These are phyloP conservation scores for Cottoperca gobio DNA, from an alignment of 2,797 vertebrate species.

Conservation along the genomic window DNA sequence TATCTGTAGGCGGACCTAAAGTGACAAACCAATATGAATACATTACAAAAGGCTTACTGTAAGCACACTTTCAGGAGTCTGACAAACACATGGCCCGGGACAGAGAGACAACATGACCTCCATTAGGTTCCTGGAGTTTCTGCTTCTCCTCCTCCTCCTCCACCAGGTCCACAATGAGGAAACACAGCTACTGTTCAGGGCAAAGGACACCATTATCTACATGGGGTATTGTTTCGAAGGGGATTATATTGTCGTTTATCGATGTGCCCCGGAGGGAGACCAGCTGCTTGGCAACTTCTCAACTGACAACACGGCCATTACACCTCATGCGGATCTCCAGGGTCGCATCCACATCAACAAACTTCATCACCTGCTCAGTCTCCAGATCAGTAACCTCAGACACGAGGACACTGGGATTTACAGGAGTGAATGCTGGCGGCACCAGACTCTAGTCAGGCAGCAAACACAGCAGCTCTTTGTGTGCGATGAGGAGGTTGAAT, in stretches of 20 bases:
- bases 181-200: conserved; percentile 59
- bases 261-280: conserved; percentile 53
- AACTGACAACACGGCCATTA: background rate
- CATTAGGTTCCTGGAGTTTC: conserved; percentile 33
- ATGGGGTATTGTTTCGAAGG: conserved; percentile 81
- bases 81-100: conserved; percentile 35
- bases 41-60: conserved; percentile 22
- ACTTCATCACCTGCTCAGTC: conserved; percentile 49
- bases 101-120: conserved; percentile 68
- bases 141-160: conserved; percentile 71
- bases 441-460: conserved; percentile 39
- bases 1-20: conserved; percentile 63
- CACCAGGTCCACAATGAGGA: conserved; percentile 50
- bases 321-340: conserved; percentile 55
- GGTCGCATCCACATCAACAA: conserved; percentile 60
- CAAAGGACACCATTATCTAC: conserved; percentile 47
- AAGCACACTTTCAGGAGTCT: conserved; percentile 31
- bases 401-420: conserved; percentile 78
- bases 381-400: conserved; percentile 71
- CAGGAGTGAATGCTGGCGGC: conserved; percentile 79
- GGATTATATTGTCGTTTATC: conserved; percentile 79
- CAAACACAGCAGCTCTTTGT: conserved; percentile 64
- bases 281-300: conserved; percentile 82
- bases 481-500: conserved; percentile 64
- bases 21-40: conserved; percentile 40